These are phyloP conservation scores for Goniozus legneri DNA, from an alignment of 1,140 invertebrate genomes.

Conservation along the genomic window DNA sequence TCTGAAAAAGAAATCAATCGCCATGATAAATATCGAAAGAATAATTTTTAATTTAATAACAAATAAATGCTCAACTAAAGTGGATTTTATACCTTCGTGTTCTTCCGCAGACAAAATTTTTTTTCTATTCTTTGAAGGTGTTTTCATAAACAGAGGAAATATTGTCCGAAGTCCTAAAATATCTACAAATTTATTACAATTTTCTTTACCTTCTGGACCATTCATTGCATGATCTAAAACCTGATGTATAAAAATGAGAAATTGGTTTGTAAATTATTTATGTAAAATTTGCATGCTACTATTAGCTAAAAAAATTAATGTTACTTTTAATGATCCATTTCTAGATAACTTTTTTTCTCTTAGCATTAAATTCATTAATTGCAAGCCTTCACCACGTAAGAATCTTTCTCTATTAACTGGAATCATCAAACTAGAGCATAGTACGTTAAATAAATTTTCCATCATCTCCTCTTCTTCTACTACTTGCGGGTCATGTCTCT, in stretches of 20 bases:
- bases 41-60: neutral
- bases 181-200: slow-evolving; percentile 98
- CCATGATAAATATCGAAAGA: slow-evolving; percentile 4
- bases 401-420: slow-evolving; percentile 87
- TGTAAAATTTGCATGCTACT: neutral
- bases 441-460: slow-evolving; percentile 96
- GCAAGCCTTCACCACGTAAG: slow-evolving; percentile 89
- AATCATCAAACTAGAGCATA: slow-evolving; percentile 91
- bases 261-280: neutral
- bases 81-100: slow-evolving; percentile 71
- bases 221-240: slow-evolving; percentile 93
- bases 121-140: slow-evolving; percentile 82
- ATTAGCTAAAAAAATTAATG: too few relatives aligned
- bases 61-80: slow-evolving; percentile 4
- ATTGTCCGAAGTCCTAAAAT: slow-evolving; percentile 94
- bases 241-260: slow-evolving; percentile 19
- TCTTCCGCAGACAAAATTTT: slow-evolving; percentile 84
- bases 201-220: slow-evolving; percentile 87
- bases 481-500: slow-evolving; percentile 86
- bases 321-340: slow-evolving; percentile 90
- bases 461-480: slow-evolving; percentile 96
- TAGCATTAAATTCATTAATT: slow-evolving; percentile 96
- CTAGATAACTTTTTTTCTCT: slow-evolving; percentile 95
- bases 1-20: slow-evolving; percentile 59
- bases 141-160: slow-evolving; percentile 99